These are phyloP conservation scores for Turritopsis rubra DNA, from an alignment of 30 jellyfish, hydroid and myxozoan species.

Conservation along the genomic window DNA sequence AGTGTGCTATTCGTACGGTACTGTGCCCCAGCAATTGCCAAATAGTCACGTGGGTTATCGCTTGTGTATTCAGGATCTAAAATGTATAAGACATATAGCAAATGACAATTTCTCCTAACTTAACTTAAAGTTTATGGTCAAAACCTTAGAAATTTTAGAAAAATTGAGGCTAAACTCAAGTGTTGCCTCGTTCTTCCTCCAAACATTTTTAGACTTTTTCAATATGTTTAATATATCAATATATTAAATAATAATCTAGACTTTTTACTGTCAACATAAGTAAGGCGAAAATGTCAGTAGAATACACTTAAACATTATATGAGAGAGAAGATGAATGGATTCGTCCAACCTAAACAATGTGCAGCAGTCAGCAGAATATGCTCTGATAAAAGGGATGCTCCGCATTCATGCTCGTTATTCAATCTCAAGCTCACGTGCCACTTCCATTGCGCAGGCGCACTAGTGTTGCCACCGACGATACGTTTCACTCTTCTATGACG, in stretches of 20 bases:
- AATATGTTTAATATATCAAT: too few species aligned
- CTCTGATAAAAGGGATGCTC: slow-evolving; percentile 18
- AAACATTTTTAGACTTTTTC: too few species aligned
- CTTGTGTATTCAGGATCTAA: slow-evolving; percentile 12
- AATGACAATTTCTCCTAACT: too few species aligned
- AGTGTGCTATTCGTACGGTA: background rate
- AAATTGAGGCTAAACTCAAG: too few species aligned
- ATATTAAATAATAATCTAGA: too few species aligned
- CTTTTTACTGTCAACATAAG: too few species aligned
- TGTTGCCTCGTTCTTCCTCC: too few species aligned
- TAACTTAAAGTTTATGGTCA: too few species aligned
- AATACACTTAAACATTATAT: too few species aligned
- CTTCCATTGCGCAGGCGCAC: slow-evolving; percentile 33
- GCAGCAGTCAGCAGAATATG: slow-evolving; percentile 27
- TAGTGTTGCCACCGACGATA: slow-evolving; percentile 20
- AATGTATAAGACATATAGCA: background rate
- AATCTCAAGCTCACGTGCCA: slow-evolving; percentile 30
- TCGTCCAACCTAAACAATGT: slow-evolving; percentile 24
- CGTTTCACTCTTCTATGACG: slow-evolving; percentile 1
- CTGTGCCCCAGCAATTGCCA: background rate
- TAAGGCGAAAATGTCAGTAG: too few species aligned
- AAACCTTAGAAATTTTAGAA: too few species aligned
- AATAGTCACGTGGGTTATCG: background rate
- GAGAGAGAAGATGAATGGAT: too few species aligned
- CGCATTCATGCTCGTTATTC: slow-evolving; percentile 17